phyloP scores from a whole-genome alignment of 2,113 vertebrate species.

The Nymphicus hollandicus region DNA sequence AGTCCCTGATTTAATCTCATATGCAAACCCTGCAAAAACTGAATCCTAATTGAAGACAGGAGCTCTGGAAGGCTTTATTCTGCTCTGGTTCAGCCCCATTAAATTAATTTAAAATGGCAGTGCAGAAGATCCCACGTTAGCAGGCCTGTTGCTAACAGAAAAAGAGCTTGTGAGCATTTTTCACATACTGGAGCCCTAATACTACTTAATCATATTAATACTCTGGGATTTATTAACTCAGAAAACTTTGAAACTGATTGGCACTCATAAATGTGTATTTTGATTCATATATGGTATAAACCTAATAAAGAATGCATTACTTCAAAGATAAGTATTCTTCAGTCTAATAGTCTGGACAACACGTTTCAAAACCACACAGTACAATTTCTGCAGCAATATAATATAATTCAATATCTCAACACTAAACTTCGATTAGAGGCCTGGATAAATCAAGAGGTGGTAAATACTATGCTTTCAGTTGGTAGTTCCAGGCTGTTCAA shows the following conservation, averaged over 20 bases:
- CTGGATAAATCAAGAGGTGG: background rate
- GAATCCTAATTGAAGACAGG: background rate
- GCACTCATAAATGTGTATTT: rapidly evolving
- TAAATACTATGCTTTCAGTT: background rate
- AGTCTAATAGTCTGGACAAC: background rate
- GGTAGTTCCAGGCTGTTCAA: background rate
- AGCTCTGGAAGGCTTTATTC: background rate
- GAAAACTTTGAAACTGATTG: background rate
- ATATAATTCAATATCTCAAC: background rate
- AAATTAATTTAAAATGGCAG: background rate
- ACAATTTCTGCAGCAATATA: background rate
- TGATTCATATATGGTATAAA: background rate
- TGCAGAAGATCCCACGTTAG: background rate
- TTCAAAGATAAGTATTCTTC: background rate
- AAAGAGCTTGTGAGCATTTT: background rate
- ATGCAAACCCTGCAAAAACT: background rate
- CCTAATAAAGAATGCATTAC: background rate
- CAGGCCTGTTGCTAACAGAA: background rate
- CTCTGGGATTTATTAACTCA: background rate
- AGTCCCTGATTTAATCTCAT: background rate
- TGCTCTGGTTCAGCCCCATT: background rate
- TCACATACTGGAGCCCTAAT: background rate
- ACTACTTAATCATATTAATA: background rate
- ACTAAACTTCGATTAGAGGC: background rate
- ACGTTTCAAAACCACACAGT: background rate